Percentiles rank a stretch among this genome's conserved stretches.
phyloP scores from a whole-genome alignment of 2,797 vertebrate genomes.

The Sebastes nivosus region DNA sequence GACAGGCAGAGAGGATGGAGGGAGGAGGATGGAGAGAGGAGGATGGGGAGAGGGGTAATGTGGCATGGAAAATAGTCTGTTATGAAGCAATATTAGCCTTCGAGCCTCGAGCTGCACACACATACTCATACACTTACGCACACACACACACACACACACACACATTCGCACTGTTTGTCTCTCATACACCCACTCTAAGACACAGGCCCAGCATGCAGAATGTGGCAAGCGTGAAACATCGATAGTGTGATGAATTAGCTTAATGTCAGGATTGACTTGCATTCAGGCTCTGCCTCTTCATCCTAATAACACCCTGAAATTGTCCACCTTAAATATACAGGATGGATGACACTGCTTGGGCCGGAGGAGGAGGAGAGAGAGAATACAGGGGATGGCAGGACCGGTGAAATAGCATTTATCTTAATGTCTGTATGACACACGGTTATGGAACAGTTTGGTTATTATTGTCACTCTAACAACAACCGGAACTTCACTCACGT shows the following conservation, averaged over 20 bases:
- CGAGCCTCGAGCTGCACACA: conserved; percentile 13
- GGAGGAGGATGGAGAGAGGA: neutral
- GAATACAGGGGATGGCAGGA: neutral
- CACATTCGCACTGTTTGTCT: neutral
- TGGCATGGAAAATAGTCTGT: conserved; percentile 61
- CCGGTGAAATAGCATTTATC: neutral
- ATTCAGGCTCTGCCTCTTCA: conserved; percentile 42
- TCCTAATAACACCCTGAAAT: conserved; percentile 56
- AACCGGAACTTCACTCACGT: neutral
- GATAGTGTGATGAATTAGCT: conserved; percentile 64
- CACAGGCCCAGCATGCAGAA: conserved; percentile 28
- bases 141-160: neutral
- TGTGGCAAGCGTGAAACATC: conserved; percentile 35
- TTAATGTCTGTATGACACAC: neutral
- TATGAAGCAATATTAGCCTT: conserved; percentile 60
- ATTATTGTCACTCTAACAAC: neutral
- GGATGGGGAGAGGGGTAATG: conserved; percentile 30
- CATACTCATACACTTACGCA: neutral
- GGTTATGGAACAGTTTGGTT: neutral
- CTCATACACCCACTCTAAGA: neutral
- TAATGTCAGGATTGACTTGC: conserved; percentile 64
- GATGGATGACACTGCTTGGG: neutral
- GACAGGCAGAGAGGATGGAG: neutral
- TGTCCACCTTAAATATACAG: conserved; percentile 40
- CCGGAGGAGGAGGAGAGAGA: neutral